Evolutionary conservation across 2,113 vertebrate genomes (phyloP).

Genomic region (Mobula hypostoma): DNA sequence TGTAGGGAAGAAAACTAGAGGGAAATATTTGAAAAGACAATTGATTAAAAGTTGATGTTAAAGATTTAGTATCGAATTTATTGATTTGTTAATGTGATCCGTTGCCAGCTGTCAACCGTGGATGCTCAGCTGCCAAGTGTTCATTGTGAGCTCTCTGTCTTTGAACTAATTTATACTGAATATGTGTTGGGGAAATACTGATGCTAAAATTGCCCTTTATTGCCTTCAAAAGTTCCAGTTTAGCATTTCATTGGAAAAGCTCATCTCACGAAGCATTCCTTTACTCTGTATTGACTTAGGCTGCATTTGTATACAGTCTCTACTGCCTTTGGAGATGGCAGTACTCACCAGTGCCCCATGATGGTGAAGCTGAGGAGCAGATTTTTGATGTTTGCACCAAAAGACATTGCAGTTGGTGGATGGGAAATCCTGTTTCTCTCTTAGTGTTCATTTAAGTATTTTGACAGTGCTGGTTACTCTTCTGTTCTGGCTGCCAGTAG

Average conservation of each 20-base stretch:
- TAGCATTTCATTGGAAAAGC: background rate
- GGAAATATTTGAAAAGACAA: background rate
- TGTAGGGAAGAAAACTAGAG: background rate
- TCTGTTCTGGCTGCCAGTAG: no score
- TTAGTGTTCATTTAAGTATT: no score
- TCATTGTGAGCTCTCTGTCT: slow-evolving; percentile 1
- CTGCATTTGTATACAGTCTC: background rate
- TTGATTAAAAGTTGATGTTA: background rate
- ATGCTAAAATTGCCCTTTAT: background rate
- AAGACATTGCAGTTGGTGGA: background rate
- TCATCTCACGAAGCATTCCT: background rate
- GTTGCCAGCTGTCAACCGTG: background rate
- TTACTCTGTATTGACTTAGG: background rate
- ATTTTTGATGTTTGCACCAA: background rate
- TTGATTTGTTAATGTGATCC: background rate
- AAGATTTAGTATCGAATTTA: background rate
- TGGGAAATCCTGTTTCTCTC: background rate
- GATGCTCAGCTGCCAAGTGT: background rate
- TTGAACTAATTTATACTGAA: background rate
- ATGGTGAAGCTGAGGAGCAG: background rate
- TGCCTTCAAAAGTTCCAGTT: background rate
- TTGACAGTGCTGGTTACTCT: no score
- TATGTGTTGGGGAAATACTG: background rate
- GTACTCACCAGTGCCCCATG: background rate
- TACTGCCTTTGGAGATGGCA: background rate